A percentile compares a stretch with the other conserved stretches of the same genome.
phyloP scores from a whole-genome alignment of 2,113 vertebrate species.

The Apodemus sylvaticus region DNA sequence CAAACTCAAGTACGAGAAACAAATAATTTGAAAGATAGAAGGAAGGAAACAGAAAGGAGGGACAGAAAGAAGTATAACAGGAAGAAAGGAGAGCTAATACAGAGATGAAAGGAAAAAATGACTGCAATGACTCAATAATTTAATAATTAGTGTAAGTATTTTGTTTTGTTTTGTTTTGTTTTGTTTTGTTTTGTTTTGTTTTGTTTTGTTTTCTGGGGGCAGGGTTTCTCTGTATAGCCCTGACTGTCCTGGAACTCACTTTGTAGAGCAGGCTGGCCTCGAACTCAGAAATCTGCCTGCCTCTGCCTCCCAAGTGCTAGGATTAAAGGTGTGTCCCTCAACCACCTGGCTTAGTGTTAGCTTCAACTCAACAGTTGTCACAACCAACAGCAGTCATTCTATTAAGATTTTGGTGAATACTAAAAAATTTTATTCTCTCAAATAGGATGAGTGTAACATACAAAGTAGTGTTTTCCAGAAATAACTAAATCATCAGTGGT shows the following conservation, averaged over 20 bases:
- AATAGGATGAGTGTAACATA: neutral
- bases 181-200: no score
- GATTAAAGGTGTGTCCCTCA: no score
- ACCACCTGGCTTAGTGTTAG: neutral
- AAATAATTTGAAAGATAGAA: neutral
- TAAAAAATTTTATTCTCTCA: constrained; percentile 1
- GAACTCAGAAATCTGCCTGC: no score
- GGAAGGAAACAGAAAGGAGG: rapidly evolving
- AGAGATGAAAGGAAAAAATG: neutral
- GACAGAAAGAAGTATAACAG: rapidly evolving
- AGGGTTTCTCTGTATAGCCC: no score
- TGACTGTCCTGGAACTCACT: no score
- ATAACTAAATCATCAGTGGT: constrained; percentile 35
- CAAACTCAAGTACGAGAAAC: neutral
- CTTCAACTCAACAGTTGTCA: constrained; percentile 42
- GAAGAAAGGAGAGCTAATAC: neutral
- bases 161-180: no score
- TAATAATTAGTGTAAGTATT: neutral
- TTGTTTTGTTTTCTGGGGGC: no score
- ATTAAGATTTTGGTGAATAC: neutral
- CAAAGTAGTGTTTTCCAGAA: constrained; percentile 12
- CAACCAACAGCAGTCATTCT: neutral
- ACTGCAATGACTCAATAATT: no score
- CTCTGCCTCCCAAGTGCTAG: no score
- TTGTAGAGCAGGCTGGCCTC: no score